Evolutionary conservation across 2,888 invertebrate species (phyloP).

Genomic region (Ophraella communa): DNA sequence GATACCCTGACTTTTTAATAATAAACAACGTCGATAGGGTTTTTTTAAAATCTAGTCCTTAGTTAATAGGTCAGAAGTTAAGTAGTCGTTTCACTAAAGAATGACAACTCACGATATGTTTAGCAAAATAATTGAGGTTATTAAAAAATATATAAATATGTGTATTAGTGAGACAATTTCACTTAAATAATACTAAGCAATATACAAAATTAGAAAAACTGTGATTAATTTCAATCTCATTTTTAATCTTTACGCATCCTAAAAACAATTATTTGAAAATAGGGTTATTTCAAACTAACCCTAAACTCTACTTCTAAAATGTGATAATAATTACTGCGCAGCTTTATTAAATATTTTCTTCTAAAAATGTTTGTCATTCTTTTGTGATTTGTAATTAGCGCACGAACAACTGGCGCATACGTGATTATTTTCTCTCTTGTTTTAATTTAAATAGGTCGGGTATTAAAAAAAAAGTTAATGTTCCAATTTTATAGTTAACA

Average conservation of each 20-base stretch:
- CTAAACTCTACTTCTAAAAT: no score
- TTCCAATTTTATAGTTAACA: conserved; percentile 19
- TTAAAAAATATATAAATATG: no score
- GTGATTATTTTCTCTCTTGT: conserved; percentile 24
- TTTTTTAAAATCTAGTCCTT: conserved; percentile 26
- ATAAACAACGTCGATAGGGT: conserved; percentile 4
- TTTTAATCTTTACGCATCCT: no score
- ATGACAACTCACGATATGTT: not conserved
- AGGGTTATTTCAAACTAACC: no score
- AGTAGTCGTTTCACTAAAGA: not conserved
- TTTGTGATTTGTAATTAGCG: conserved; percentile 7
- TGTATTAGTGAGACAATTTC: no score
- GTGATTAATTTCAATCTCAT: no score
- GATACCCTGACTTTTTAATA: conserved; percentile 15
- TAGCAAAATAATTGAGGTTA: not conserved
- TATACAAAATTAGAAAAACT: no score
- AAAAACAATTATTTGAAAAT: no score
- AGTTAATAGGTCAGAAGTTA: conserved; percentile 13
- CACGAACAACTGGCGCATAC: conserved; percentile 19
- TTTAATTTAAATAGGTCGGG: conserved; percentile 19
- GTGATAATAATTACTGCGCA: not conserved
- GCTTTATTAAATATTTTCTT: not conserved
- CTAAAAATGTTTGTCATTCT: conserved; percentile 1
- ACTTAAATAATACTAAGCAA: no score
- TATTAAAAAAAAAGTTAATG: conserved; percentile 1